Evolutionary conservation across 1,140 invertebrate genomes (phyloP).

Genomic region (Drosophila subpulchrella): DNA sequence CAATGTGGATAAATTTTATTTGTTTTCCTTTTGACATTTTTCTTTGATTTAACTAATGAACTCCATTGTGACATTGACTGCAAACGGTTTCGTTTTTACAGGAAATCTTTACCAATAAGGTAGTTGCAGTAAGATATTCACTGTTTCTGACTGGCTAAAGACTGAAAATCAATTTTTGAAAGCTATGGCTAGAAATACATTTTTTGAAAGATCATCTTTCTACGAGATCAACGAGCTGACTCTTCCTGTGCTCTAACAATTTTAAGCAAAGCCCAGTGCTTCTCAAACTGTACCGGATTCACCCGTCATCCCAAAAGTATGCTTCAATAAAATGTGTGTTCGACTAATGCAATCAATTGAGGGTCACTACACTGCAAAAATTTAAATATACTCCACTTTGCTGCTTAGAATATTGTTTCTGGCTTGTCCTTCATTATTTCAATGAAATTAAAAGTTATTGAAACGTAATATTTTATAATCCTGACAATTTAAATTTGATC

Average conservation of each 20-base stretch:
- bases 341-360: constrained; percentile 14
- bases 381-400: too few relatives aligned
- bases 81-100: neutral
- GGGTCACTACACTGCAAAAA: neutral
- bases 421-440: neutral
- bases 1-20: constrained; percentile 73
- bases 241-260: neutral
- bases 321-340: neutral
- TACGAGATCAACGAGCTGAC: too few relatives aligned
- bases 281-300: neutral
- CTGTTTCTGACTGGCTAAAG: neutral
- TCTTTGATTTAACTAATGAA: constrained; percentile 52
- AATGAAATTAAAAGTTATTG: too few relatives aligned
- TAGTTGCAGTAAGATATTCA: neutral
- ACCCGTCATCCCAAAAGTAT: neutral
- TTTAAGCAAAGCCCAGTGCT: neutral
- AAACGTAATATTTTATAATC: too few relatives aligned
- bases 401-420: neutral
- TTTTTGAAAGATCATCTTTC: too few relatives aligned
- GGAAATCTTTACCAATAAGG: neutral
- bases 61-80: constrained; percentile 47
- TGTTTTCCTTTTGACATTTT: constrained; percentile 36
- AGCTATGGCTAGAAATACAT: too few relatives aligned
- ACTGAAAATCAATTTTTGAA: neutral
- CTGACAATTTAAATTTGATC: too few relatives aligned